Percentiles rank a stretch among this genome's conserved stretches.
Evolutionary conservation across 2,797 vertebrate species (phyloP).

Genomic region (Eurystomus glaucurus): DNA sequence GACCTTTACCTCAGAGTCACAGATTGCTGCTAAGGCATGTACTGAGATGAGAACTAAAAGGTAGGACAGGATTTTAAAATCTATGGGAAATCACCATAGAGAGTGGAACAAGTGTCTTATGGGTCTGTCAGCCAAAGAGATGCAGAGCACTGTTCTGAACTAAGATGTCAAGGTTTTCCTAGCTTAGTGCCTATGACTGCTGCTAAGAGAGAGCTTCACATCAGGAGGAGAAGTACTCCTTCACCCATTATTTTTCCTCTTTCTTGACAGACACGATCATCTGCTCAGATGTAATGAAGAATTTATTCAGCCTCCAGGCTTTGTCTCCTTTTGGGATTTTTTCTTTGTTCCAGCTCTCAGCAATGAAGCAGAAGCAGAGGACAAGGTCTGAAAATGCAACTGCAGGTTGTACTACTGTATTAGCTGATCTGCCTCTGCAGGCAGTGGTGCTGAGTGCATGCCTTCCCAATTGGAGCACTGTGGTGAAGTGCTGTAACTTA

Average conservation of each 20-base stretch:
- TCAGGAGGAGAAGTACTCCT: neutral
- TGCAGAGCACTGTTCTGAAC: rapidly evolving
- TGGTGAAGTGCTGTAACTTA: neutral
- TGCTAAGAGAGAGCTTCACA: neutral
- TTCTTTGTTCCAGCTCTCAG: neutral
- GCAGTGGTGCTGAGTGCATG: neutral
- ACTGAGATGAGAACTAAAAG: neutral
- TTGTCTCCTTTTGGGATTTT: neutral
- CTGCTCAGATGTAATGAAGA: neutral
- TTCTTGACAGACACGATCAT: neutral
- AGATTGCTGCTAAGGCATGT: neutral
- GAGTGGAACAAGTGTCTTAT: neutral
- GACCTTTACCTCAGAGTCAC: neutral
- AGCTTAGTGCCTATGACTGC: neutral
- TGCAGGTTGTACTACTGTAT: neutral
- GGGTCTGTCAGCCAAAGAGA: neutral
- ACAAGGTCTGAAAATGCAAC: neutral
- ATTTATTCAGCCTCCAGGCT: neutral
- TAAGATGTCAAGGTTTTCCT: neutral
- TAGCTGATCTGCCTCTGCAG: neutral
- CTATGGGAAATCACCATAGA: rapidly evolving
- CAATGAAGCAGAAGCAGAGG: neutral
- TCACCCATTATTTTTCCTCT: neutral
- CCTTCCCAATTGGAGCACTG: neutral
- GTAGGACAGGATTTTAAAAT: neutral